Conservation (phyloP, 2,888 invertebrate species). For the Drosophila nr. perissopoda region DNA sequence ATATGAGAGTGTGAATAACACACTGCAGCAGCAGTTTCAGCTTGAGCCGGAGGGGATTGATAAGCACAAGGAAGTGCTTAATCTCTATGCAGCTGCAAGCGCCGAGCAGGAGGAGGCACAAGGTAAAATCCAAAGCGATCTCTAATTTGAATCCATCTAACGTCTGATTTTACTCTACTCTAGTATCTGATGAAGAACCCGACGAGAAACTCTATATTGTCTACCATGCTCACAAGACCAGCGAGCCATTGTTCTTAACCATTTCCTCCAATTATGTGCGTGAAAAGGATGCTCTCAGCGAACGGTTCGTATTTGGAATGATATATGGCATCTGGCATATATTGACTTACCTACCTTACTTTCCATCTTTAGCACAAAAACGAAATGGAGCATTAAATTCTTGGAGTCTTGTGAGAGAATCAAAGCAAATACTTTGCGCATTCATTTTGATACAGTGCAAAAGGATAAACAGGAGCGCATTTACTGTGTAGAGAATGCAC, state of each 20-base stretch:
- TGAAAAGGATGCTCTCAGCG: constrained; percentile 85
- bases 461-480: constrained; percentile 86
- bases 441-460: constrained; percentile 88
- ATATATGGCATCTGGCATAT: background rate
- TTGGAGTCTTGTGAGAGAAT: constrained; percentile 86
- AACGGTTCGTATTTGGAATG: constrained; percentile 71
- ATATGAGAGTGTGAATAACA: constrained; percentile 61
- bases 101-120: constrained; percentile 51
- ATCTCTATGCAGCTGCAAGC: constrained; percentile 57
- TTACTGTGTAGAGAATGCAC: constrained; percentile 87
- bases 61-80: constrained; percentile 67
- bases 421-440: constrained; percentile 86
- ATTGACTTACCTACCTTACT: background rate
- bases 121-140: constrained; percentile 19
- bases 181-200: constrained; percentile 84
- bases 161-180: background rate
- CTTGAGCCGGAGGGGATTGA: constrained; percentile 33
- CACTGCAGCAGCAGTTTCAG: constrained; percentile 9
- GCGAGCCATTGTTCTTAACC: constrained; percentile 85
- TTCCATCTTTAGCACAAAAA: constrained; percentile 77
- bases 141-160: background rate
- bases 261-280: constrained; percentile 86
- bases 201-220: constrained; percentile 84
- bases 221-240: constrained; percentile 67
- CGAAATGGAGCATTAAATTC: constrained; percentile 86